phyloP scores from a whole-genome alignment of 2,797 vertebrate species.

The Heteromormyrus szaboi region DNA sequence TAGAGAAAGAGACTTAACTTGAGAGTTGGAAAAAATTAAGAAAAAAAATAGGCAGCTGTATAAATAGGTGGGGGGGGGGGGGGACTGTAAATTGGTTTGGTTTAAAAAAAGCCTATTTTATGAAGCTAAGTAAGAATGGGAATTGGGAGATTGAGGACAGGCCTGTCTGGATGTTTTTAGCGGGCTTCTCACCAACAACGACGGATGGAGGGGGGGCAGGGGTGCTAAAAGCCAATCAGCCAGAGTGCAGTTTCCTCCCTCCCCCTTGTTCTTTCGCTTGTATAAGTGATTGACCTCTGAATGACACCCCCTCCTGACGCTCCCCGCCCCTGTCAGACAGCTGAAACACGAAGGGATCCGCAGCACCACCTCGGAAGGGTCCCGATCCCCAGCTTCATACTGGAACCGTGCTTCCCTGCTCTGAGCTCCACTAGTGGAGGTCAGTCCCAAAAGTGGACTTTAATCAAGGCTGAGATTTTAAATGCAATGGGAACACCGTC shows the following conservation, averaged over 20 bases:
- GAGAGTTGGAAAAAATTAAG: not conserved
- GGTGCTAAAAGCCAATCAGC: constrained; percentile 56
- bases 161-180: not conserved
- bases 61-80: not conserved
- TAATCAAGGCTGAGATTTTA: not conserved
- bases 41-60: not conserved
- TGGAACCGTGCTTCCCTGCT: not conserved
- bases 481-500: not conserved
- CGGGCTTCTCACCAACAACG: constrained; percentile 31
- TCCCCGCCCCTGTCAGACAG: constrained; percentile 35
- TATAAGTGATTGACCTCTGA: constrained; percentile 54
- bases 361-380: not conserved
- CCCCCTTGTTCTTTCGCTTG: constrained; percentile 37
- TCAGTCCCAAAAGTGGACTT: not conserved
- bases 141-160: not conserved
- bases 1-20: not conserved
- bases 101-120: not conserved
- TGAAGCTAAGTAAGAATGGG: not conserved
- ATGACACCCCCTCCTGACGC: constrained; percentile 28
- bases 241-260: constrained; percentile 27
- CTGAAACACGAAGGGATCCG: constrained; percentile 41
- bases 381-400: not conserved
- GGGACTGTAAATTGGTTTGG: not conserved
- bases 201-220: not conserved
- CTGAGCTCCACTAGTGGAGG: not conserved